phyloP scores from a whole-genome alignment of 1,140 invertebrate genomes.

The Melanaphis sacchari region DNA sequence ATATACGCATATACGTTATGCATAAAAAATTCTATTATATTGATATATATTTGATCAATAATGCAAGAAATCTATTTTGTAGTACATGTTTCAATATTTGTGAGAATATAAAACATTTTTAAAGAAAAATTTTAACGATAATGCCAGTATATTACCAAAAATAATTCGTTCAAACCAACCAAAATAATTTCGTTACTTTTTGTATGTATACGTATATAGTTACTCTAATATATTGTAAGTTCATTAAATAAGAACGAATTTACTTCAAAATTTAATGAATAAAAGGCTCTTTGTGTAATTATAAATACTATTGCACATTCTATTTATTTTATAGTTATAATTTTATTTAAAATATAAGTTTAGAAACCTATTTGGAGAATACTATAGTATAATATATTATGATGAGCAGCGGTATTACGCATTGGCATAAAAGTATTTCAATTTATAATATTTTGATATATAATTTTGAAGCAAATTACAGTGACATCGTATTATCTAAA shows the following conservation, averaged over 20 bases:
- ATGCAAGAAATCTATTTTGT: background rate
- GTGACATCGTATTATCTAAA: background rate
- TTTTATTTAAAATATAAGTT: background rate
- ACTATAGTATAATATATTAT: background rate
- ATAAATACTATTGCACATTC: background rate
- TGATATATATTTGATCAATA: constrained; percentile 16
- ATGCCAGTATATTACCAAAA: background rate
- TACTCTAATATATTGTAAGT: background rate
- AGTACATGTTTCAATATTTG: background rate
- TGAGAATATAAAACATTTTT: background rate
- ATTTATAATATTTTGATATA: background rate
- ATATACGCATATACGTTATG: background rate
- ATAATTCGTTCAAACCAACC: background rate
- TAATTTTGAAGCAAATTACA: background rate
- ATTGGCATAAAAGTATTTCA: background rate
- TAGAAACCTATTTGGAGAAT: background rate
- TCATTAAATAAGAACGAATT: background rate
- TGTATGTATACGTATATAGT: background rate
- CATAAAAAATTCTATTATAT: background rate
- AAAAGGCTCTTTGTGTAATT: background rate
- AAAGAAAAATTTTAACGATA: background rate
- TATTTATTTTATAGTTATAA: background rate
- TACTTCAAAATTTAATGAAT: background rate
- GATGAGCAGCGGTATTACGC: background rate
- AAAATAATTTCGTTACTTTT: background rate